These are phyloP conservation scores for Neogale vison DNA, from an alignment of 2,113 vertebrate genomes.

Conservation along the genomic window DNA sequence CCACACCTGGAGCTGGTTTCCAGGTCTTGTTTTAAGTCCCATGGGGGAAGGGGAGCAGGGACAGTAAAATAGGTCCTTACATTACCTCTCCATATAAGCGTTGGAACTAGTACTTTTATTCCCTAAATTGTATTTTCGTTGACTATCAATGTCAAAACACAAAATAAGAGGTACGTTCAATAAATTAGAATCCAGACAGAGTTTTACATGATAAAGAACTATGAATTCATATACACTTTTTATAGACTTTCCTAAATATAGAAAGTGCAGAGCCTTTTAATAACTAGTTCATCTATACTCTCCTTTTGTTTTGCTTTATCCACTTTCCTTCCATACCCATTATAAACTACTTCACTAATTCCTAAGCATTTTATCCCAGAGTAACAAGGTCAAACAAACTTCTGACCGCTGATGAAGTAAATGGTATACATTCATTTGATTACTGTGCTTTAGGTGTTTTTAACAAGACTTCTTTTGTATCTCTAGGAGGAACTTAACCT, in stretches of 20 bases:
- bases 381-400: neutral
- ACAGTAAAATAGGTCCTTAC: too few relatives aligned
- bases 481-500: neutral
- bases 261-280: neutral
- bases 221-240: neutral
- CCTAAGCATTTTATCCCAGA: neutral
- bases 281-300: neutral
- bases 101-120: neutral
- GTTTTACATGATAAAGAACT: neutral
- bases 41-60: too few relatives aligned
- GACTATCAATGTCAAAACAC: neutral
- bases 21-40: too few relatives aligned
- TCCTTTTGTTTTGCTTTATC: neutral
- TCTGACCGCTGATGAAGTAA: neutral
- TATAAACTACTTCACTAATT: neutral
- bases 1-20: too few relatives aligned
- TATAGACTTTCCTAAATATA: neutral
- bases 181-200: neutral
- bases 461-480: neutral
- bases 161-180: neutral
- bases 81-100: neutral
- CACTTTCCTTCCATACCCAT: slow-evolving; percentile 27
- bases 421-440: neutral
- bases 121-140: neutral
- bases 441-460: neutral